Evolutionary conservation across 2,113 vertebrate species (phyloP), one percentile per base, ranked within the genome.

Genomic region (Saccopteryx leptura): DNA sequence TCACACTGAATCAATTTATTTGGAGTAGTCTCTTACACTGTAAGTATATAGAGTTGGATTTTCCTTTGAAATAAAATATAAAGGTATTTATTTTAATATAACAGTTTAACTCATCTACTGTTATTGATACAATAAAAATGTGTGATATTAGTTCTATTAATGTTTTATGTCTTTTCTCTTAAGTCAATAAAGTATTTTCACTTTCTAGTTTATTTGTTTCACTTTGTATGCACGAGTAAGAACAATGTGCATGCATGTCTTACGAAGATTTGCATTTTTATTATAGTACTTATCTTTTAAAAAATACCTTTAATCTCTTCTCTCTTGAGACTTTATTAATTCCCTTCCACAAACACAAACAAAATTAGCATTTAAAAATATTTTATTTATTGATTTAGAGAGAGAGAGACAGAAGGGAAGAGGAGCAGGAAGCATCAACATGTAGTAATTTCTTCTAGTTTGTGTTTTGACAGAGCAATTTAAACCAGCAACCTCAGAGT

Each of bases 1-100:
- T 48, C 15, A n/a, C 18, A 78, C 69, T 50, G 39, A 85, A 65
- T 94, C 24, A 61, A 12, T 63, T 81, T 71, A 46, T 52, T 94
- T 96, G 21, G 19, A 94, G 18, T 17, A 63, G 5, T 50, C 31
- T 75, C 13, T 69, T 82, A 13, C 24, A 33, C 5, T 80, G 48
- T 21, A 75, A 91, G 31, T 21, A 69, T n/a, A 12, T n/a, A 68
- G 19, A 58, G 48, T 46, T 94, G 28, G 33, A 50, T 72, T 87
- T 90, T 79, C 11, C 50, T 93, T 88, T 87, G 89, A 87, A 21
- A 75, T 72, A 33, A 90, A 81, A 78, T 65, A 39, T 12, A 39
- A 71, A 63, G 74, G 28, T 85, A 74, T 69, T 78, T 72, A 63
- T 58, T 84, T 75, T 91, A 75, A 52, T 54, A 54, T 39, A 48